Percentiles rank a stretch among this genome's conserved stretches.
Evolutionary conservation across 2,113 vertebrate genomes (phyloP).

Genomic region (Cettia cetti): DNA sequence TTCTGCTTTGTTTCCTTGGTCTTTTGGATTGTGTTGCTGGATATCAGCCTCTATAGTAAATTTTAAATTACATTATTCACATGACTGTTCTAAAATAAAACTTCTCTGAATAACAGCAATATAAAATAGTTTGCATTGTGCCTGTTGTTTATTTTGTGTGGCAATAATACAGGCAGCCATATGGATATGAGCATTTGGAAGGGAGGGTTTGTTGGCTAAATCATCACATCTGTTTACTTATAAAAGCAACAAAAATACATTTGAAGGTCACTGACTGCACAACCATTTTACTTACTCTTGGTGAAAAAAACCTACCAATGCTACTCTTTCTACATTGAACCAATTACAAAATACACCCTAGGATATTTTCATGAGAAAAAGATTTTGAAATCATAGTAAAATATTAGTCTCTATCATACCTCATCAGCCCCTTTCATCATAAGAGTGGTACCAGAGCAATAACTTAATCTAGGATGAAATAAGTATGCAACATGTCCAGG

Average conservation of each 20-base stretch:
- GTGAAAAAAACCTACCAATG: background rate
- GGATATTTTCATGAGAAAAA: background rate
- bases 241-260: conserved; percentile 47
- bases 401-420: background rate
- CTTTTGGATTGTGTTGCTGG: background rate
- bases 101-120: background rate
- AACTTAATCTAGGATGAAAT: background rate
- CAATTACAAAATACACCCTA: background rate
- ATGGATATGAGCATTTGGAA: conserved; percentile 60
- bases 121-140: background rate
- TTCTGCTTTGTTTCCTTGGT: background rate
- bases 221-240: conserved; percentile 62
- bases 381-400: background rate
- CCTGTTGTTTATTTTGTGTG: conserved; percentile 33
- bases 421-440: background rate
- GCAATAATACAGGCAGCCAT: conserved; percentile 40
- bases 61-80: background rate
- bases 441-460: background rate
- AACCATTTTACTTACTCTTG: background rate
- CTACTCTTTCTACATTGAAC: background rate
- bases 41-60: background rate
- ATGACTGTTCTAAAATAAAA: conserved; percentile 15
- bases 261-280: conserved; percentile 42
- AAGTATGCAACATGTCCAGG: background rate
- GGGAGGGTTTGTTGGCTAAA: conserved; percentile 60